Conservation (phyloP, 2,113 vertebrate species). For the Probosciger aterrimus region DNA sequence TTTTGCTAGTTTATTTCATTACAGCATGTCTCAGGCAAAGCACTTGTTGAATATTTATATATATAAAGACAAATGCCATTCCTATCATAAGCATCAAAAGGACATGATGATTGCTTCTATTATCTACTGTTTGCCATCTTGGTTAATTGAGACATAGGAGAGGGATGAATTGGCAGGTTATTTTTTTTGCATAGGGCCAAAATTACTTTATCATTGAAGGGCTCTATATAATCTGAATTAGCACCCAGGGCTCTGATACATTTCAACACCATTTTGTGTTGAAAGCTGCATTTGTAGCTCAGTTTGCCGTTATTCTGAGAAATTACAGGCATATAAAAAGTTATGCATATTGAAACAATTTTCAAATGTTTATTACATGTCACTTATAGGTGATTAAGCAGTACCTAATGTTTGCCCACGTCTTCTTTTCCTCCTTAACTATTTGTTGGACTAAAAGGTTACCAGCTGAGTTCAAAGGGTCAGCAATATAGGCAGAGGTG, state of each 20-base stretch:
- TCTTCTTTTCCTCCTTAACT: background rate
- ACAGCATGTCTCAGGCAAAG: background rate
- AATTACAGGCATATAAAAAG: background rate
- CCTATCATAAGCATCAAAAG: background rate
- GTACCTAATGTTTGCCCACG: background rate
- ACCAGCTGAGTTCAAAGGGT: background rate
- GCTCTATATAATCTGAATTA: background rate
- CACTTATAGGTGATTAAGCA: background rate
- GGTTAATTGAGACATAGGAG: background rate
- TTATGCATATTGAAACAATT: background rate
- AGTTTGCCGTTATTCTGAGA: background rate
- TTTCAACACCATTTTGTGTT: background rate
- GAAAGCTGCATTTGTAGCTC: background rate
- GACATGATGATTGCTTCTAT: background rate
- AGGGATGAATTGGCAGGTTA: background rate
- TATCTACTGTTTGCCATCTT: background rate
- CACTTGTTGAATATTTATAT: background rate
- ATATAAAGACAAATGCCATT: background rate
- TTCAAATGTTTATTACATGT: background rate
- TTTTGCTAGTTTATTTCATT: background rate
- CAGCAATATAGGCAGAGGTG: background rate
- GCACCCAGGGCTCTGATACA: background rate
- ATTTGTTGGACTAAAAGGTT: background rate
- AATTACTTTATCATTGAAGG: background rate
- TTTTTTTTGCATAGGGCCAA: background rate